Base-by-base conservation (phyloP, 2,888 invertebrate species). In the Nebria salina region DNA sequence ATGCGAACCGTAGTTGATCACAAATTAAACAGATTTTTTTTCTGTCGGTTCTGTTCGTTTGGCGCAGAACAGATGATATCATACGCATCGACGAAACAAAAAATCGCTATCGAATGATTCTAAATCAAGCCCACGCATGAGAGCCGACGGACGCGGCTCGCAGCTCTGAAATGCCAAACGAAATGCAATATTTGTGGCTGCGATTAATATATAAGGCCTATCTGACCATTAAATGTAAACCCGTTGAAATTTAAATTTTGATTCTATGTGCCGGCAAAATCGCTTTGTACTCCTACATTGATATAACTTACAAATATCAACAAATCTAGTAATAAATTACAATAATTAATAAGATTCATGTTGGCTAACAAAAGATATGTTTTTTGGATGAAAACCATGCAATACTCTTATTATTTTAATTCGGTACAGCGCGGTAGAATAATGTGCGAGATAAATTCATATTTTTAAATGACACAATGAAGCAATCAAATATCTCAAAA, bases 51-150 rank as follows among this genome's bases (percentile, higher is more conserved):
- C 65, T 72, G 65, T 34, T 34, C 34, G 34, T 34, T 34, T 54
- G 54, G 54, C 65, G 64, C 65, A 65, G 78, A 73, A 65, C 72
- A 64, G 78, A 78, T 78, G 78, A 78, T 78, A 78, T 78, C 78
- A 78, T 78, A 65, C 73, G 20, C 73, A 78, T 72, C 78, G 78
- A 78, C 72, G 8, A 78, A 78, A 73, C 65, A 76, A 78, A 78
- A 78, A 78, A 73, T 65, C 68, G 72, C 65, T 72, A 73, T 72
- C 78, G 78, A 72, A 65, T 72, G 78, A 78, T 78, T 65, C 72
- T 77, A 77, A 72, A 77, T 77, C 77, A 78, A 78, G 73, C 78
- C 78, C 65, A 78, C 78, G 72, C 78, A 73, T 70, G 54, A 54
- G 54, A 54, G 54, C 54, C 54, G 54, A 54, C 54, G 54, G 54